Conservation (phyloP, 2,797 vertebrate species). For the Micrastur ruficollis region DNA sequence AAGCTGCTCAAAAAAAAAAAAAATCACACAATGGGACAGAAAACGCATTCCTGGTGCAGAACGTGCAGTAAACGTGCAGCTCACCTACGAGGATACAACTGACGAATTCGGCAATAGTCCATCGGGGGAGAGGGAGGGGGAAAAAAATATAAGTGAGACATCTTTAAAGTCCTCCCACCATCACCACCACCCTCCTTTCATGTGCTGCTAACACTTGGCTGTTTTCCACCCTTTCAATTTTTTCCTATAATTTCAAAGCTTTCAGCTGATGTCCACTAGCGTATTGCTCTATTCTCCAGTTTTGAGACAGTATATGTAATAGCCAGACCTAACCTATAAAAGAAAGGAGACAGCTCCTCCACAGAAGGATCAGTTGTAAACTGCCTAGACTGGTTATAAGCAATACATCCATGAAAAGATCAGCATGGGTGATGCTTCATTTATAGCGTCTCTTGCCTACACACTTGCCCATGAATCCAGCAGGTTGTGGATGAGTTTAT, state of each 20-base stretch:
- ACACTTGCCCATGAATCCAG: background rate
- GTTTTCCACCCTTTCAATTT: slow-evolving; percentile 12
- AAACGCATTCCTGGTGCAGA: slow-evolving; percentile 81
- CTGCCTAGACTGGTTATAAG: background rate
- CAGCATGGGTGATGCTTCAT: background rate
- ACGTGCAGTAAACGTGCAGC: slow-evolving; percentile 82
- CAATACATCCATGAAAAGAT: background rate
- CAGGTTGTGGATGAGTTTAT: background rate
- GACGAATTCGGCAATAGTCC: slow-evolving; percentile 76
- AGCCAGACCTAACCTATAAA: background rate
- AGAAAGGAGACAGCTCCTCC: background rate
- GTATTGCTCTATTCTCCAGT: background rate
- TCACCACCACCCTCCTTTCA: slow-evolving; percentile 55
- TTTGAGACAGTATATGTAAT: background rate
- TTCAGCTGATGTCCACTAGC: background rate
- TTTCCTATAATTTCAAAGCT: background rate
- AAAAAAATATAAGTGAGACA: slow-evolving; percentile 74
- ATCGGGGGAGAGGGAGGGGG: slow-evolving; percentile 71
- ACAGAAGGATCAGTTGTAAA: background rate
- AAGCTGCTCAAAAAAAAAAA: slow-evolving; percentile 71
- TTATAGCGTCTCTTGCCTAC: background rate
- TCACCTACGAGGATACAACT: slow-evolving; percentile 78
- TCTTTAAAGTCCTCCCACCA: slow-evolving; percentile 50
- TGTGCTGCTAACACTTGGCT: background rate
- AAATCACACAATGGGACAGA: slow-evolving; percentile 75